Evolutionary conservation across 2,797 vertebrate species (phyloP).

Genomic region (Falco cherrug): DNA sequence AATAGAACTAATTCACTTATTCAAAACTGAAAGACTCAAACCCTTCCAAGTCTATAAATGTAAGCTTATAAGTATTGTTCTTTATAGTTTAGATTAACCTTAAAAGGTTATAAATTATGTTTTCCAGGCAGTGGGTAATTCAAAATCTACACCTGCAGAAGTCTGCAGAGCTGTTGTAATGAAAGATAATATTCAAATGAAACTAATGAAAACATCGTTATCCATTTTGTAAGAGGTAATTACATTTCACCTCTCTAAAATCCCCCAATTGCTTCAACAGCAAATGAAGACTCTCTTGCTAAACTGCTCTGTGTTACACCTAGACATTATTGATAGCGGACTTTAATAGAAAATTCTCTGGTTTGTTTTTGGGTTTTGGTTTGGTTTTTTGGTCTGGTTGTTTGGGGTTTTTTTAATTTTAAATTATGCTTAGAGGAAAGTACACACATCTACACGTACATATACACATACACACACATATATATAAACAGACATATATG

Average conservation of each 20-base stretch:
- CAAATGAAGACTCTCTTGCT: not conserved
- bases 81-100: not conserved
- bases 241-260: slow-evolving; percentile 33
- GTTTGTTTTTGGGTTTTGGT: no score
- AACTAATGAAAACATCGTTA: slow-evolving; percentile 35
- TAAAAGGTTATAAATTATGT: not conserved
- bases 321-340: not conserved
- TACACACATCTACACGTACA: not conserved
- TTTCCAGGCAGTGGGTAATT: not conserved
- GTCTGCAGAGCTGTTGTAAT: not conserved
- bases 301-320: not conserved
- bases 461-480: not conserved
- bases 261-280: not conserved
- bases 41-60: not conserved
- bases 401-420: not conserved
- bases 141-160: not conserved
- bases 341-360: not conserved
- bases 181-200: not conserved
- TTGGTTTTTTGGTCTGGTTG: no score
- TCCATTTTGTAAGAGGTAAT: slow-evolving; percentile 7
- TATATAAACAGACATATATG: not conserved
- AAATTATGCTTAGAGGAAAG: not conserved
- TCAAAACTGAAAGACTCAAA: not conserved
- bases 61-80: not conserved
- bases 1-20: not conserved